Conservation (phyloP, 2,113 vertebrate genomes). For the Sceloporus undulatus region DNA sequence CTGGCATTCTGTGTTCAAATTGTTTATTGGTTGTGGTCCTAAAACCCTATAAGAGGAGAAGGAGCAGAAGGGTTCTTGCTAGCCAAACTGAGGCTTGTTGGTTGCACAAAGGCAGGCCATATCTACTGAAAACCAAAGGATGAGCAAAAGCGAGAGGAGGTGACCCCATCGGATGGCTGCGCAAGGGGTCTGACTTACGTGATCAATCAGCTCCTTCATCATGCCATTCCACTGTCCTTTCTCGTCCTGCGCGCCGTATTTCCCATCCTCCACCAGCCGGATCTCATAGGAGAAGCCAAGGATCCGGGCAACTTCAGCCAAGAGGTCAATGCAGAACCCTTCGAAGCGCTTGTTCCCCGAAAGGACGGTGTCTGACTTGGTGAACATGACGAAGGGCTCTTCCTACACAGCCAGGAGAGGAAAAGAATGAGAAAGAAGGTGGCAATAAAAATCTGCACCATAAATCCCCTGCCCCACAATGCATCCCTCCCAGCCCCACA, state of each 20-base stretch:
- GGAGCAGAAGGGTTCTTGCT: not conserved
- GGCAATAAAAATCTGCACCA: not conserved
- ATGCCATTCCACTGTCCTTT: constrained; percentile 99
- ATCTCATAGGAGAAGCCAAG: constrained; percentile 97
- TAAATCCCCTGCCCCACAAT: accelerated
- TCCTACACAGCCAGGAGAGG: constrained; percentile 80
- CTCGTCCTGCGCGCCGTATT: constrained; percentile 95
- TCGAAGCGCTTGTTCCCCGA: constrained; percentile 96
- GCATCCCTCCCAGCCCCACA: not conserved
- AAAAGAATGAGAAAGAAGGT: not conserved
- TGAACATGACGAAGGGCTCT: constrained; percentile 98
- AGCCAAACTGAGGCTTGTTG: too few species aligned
- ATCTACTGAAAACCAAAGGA: not conserved
- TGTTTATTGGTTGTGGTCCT: too few species aligned
- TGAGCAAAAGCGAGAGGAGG: too few species aligned
- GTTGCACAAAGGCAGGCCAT: not conserved
- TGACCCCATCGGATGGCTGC: not conserved
- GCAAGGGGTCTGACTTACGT: constrained; percentile 84
- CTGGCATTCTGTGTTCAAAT: too few species aligned
- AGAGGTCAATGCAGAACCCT: constrained; percentile 97
- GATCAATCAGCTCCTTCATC: constrained; percentile 97
- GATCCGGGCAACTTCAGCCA: constrained; percentile 92
- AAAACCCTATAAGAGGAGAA: too few species aligned
- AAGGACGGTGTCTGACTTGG: constrained; percentile 93
- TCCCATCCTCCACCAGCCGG: constrained; percentile 93